Evolutionary conservation across 1,140 invertebrate genomes (phyloP).

Genomic region (Drosophila trapezifrons): DNA sequence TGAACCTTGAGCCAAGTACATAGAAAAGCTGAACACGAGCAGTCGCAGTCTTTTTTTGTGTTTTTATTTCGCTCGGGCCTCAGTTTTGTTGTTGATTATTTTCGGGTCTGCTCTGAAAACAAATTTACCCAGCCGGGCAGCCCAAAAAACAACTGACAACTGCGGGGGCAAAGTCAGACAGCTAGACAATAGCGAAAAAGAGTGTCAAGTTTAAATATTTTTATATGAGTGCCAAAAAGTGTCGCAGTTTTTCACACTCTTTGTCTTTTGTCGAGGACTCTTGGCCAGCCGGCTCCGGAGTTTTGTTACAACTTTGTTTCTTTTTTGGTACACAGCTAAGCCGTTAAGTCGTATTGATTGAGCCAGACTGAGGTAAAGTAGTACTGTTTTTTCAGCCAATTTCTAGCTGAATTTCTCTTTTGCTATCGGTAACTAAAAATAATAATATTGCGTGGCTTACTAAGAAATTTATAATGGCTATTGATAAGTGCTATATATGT

Average conservation of each 20-base stretch:
- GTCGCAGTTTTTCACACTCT: slow-evolving; percentile 49
- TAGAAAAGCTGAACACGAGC: slow-evolving; percentile 60
- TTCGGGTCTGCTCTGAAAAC: slow-evolving; percentile 52
- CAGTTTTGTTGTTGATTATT: slow-evolving; percentile 54
- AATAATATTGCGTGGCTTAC: slow-evolving; percentile 5
- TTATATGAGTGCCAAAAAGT: slow-evolving; percentile 58
- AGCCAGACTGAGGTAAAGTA: slow-evolving; percentile 11
- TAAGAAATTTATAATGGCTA: slow-evolving; percentile 9
- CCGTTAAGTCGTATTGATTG: slow-evolving; percentile 67
- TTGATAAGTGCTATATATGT: slow-evolving; percentile 4
- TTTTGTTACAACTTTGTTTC: slow-evolving; percentile 49
- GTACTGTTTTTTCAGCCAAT: background rate
- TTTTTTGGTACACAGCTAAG: slow-evolving; percentile 35
- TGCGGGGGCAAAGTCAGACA: slow-evolving; percentile 33
- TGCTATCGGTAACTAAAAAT: slow-evolving; percentile 1
- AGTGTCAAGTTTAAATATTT: slow-evolving; percentile 78
- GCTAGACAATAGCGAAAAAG: slow-evolving; percentile 45
- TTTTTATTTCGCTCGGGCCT: slow-evolving; percentile 15
- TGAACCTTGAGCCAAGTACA: slow-evolving; percentile 77
- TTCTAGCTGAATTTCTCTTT: slow-evolving; percentile 2
- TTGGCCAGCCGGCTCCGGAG: slow-evolving; percentile 30
- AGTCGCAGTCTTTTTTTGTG: slow-evolving; percentile 20
- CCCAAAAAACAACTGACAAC: slow-evolving; percentile 50
- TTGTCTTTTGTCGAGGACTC: slow-evolving; percentile 28
- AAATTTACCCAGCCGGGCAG: slow-evolving; percentile 35